A percentile compares a stretch with the other conserved stretches of the same genome.
Evolutionary conservation across 2,797 vertebrate genomes (phyloP).

Genomic region (Microctenopoma stevenorrisi): DNA sequence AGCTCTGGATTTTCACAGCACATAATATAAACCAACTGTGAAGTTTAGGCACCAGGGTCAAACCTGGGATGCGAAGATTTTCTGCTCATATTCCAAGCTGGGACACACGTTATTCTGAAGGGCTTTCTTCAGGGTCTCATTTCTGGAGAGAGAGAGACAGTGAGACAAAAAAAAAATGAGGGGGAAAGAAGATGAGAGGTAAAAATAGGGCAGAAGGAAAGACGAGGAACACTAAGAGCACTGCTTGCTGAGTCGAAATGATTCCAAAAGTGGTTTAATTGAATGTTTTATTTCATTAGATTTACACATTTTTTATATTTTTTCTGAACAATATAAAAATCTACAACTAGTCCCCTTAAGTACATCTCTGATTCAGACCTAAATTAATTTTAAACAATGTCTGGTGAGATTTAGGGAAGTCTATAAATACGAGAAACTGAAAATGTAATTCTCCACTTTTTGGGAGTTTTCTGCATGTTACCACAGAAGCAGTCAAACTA

Average conservation of each 20-base stretch:
- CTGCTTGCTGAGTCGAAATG: background rate
- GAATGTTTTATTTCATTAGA: background rate
- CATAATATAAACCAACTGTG: conserved; percentile 29
- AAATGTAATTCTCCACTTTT: no score
- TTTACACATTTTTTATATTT: background rate
- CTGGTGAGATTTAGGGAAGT: no score
- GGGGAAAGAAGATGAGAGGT: background rate
- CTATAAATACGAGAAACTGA: no score
- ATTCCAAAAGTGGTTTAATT: background rate
- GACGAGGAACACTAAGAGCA: background rate
- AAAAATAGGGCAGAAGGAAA: background rate
- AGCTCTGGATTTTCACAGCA: conserved; percentile 10
- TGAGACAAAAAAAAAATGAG: conserved; percentile 1
- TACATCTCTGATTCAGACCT: background rate
- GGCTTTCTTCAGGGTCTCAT: conserved; percentile 83
- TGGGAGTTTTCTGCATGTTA: no score
- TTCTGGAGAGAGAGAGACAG: conserved; percentile 72
- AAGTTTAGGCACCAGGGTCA: conserved; percentile 26
- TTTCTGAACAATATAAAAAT: background rate
- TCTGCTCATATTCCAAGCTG: conserved; percentile 83
- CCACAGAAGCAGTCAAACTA: no score
- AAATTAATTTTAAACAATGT: no score
- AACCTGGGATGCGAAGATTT: conserved; percentile 84
- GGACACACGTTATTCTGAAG: conserved; percentile 81
- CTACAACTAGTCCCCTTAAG: background rate